Base-by-base conservation (phyloP, 2,888 invertebrate genomes). In the Yponomeuta sedellus region DNA sequence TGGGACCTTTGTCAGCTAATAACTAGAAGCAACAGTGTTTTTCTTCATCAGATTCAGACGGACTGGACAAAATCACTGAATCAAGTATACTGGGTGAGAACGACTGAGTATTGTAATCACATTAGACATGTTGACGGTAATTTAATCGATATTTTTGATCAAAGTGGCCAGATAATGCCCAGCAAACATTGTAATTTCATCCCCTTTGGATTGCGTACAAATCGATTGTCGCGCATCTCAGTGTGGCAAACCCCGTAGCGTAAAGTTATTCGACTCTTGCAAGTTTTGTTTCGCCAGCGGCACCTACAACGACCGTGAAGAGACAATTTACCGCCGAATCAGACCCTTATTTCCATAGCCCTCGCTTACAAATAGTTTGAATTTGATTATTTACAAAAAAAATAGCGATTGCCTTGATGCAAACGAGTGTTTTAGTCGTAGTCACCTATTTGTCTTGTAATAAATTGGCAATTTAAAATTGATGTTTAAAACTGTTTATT, bases 321-420 rank as follows among this genome's bases (percentile, higher is more conserved):
- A 66, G 52, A 20, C 34, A 61, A 58, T 65, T 66, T 64, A 56
- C 66, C 66, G 63, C 40, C 66, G 22, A 67, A 69, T 34, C 58
- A 59, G 12, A 20, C 20, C 11, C 59, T 39, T n/a, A 57, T 59
- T 58, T 52, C 25, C 8, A 34, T 34, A 34, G 34, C 34, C 34
- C 34, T 34, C 34, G 34, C 10, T 34, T 34, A 34, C 34, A 34
- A 25, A 25, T 12, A n/a, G 40, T 40, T 19, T 22, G 61, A 40
- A 40, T 39, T 11, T 56, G 5, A 69, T 70, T 69, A 69, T 66
- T 64, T 65, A 70, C 68, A 61, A 44, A 34, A 34, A 34, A 34
- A 6, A 34, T 5, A 8, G 1, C 8, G 34, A 34, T 34, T 34
- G 34, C 34, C 34, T 34, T 34, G 34, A 5, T 34, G 34, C 34